Base-by-base conservation (phyloP, 2,797 vertebrate genomes). In the Streptopelia turtur region DNA sequence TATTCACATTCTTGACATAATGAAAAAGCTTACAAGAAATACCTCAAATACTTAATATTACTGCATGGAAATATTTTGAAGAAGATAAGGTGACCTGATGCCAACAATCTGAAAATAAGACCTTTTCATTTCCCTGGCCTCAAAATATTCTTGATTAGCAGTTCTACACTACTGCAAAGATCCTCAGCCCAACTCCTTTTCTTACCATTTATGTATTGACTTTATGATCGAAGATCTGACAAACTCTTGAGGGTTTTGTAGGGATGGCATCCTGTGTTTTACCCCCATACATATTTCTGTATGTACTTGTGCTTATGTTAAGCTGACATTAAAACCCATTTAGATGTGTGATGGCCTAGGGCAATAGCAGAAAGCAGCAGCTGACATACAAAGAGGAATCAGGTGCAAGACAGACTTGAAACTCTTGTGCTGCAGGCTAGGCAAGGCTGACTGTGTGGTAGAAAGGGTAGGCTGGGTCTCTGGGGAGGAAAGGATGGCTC, bases 391-490 rank as follows among this genome's bases (percentile, higher is more conserved):
- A 75, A 87, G 80, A 87, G 10, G 45, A 95, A 87, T 91, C 66
- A 74, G 35, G 52, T 87, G 85, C 71, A 95, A 95, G 76, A 43
- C 30, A 17, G 23, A 68, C 75, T 74, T 78, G 82, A 85, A 92
- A 86, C 59, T 77, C 75, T 53, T 52, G 50, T 12, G 75, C 76
- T 1, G 4, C 88, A 77, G 83, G 80, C 87, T 33, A 69, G 47
- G 55, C 45, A 93, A 91, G 60, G 31, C 68, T 69, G 77, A 71
- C 59, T 33, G 69, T 43, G 56, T 63, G 74, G 68, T 0, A 4
- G 84, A 83, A 93, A 94, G 69, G 65, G 56, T 87, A 87, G 30
- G n/a, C 25, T 43, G 57, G 45, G 64, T 94, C 91, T 93, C 86
- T 41, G 31, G 71, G 78, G 87, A 90, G 43, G 13, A 52, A 27